These are phyloP conservation scores for Octomys mimax DNA, from an alignment of 2,797 vertebrate species.

Conservation along the genomic window DNA sequence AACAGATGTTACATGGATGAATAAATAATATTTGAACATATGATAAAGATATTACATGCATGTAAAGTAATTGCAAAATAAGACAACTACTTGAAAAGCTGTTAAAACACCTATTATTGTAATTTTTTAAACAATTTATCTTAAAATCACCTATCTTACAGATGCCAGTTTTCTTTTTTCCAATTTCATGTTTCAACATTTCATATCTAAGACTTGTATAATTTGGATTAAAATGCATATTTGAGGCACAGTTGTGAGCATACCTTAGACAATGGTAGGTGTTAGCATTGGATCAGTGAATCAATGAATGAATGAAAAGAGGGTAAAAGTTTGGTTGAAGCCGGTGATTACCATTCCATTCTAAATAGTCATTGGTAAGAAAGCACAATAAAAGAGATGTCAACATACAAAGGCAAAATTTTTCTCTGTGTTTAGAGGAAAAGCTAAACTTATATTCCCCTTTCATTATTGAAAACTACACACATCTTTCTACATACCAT, in stretches of 20 bases:
- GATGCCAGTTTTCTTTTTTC: constrained; percentile 43
- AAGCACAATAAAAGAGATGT: neutral
- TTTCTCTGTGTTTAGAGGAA: constrained; percentile 16
- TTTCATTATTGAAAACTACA: too few species aligned
- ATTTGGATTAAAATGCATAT: constrained; percentile 19
- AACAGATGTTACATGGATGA: neutral
- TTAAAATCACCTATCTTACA: constrained; percentile 27
- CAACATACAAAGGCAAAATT: constrained; percentile 30
- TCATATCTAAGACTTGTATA: neutral
- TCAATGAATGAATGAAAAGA: neutral
- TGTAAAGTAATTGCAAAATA: constrained; percentile 32
- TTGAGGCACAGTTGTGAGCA: neutral
- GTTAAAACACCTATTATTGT: neutral
- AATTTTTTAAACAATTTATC: constrained; percentile 12
- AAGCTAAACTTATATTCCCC: neutral
- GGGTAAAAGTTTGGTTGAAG: constrained; percentile 14
- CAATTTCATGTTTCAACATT: constrained; percentile 23
- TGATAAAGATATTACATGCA: constrained; percentile 15
- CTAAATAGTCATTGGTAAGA: neutral
- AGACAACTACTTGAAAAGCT: constrained; percentile 32
- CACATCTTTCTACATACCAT: too few species aligned
- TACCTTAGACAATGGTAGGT: neutral
- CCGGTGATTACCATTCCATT: neutral
- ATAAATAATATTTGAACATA: neutral
- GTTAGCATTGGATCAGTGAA: neutral